Percentiles rank a stretch among this genome's conserved stretches.
Conservation (phyloP, 2,113 vertebrate genomes). For the Gracilinanus agilis region DNA sequence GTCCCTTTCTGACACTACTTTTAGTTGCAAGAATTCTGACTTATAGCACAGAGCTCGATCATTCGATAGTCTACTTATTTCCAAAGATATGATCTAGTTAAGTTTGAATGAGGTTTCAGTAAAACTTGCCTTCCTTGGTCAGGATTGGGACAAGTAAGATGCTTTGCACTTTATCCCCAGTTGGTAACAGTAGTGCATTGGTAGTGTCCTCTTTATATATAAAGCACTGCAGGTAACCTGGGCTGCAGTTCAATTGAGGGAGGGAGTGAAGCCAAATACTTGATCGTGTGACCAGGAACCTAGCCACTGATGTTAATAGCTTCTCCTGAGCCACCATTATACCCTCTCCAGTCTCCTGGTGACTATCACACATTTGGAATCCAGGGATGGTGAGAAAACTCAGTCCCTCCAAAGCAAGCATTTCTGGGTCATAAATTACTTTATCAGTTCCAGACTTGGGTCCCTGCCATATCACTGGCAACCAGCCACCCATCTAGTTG, state of each 20-base stretch:
- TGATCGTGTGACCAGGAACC: neutral
- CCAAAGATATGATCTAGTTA: slow-evolving; percentile 48
- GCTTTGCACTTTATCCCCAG: slow-evolving; percentile 45
- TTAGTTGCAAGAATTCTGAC: slow-evolving; percentile 39
- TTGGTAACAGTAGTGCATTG: neutral
- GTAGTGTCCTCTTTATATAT: neutral
- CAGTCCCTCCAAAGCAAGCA: neutral
- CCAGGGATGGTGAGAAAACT: neutral
- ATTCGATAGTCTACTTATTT: slow-evolving; percentile 59
- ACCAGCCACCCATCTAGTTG: slow-evolving; percentile 8
- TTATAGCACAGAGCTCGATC: slow-evolving; percentile 54
- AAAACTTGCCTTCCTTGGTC: slow-evolving; percentile 31
- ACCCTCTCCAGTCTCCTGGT: neutral
- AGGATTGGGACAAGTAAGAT: neutral
- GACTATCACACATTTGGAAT: neutral
- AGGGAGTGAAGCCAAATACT: neutral
- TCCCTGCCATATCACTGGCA: slow-evolving; percentile 18
- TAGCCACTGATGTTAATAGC: neutral
- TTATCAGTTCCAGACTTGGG: neutral
- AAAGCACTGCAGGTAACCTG: neutral
- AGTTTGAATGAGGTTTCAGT: slow-evolving; percentile 61
- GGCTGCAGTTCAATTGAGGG: neutral
- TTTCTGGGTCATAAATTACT: neutral
- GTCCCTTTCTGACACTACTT: slow-evolving; percentile 53
- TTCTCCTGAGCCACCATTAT: neutral